Conservation (phyloP, 2,797 vertebrate genomes). For the Microtus californicus region DNA sequence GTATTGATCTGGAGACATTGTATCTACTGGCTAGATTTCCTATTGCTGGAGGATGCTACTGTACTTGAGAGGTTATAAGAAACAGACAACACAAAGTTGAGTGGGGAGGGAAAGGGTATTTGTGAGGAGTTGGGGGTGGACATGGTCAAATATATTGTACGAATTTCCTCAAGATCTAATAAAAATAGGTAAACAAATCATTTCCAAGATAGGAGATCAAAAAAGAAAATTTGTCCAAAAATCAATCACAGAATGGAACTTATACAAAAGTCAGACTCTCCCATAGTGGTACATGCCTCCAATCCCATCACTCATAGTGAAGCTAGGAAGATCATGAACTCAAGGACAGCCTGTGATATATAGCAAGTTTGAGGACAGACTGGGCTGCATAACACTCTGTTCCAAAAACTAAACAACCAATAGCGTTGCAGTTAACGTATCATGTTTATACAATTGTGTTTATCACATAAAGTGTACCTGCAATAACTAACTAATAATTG, state of each 20-base stretch:
- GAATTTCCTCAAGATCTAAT: no score
- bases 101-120: background rate
- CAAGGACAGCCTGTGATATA: background rate
- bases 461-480: background rate
- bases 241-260: slow-evolving; percentile 13
- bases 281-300: background rate
- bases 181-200: background rate
- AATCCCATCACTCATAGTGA: background rate
- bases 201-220: background rate
- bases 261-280: background rate
- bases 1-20: background rate
- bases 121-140: background rate
- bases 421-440: background rate
- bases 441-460: background rate
- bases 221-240: slow-evolving; percentile 18
- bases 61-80: background rate
- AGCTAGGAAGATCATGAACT: background rate
- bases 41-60: background rate
- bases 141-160: no score
- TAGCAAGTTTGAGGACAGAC: background rate
- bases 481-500: background rate
- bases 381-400: background rate
- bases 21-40: background rate
- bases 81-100: background rate
- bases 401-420: background rate